Base-by-base conservation (phyloP, 2,113 vertebrate genomes). In the Oryzias celebensis region DNA sequence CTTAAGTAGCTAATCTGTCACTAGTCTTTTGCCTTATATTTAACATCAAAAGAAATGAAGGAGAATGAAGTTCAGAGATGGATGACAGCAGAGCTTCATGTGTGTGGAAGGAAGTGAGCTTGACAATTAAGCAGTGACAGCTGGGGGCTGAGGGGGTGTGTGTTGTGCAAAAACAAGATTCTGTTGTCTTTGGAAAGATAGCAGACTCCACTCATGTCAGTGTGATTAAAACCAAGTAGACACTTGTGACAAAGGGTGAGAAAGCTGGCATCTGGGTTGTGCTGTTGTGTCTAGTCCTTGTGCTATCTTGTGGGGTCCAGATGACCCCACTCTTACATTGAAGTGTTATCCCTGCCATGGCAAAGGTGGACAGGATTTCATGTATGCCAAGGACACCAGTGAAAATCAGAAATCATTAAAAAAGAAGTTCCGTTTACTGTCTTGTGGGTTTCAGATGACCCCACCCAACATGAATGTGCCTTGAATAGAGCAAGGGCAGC, bases 141-240 rank as follows among this genome's bases (percentile, higher is more conserved):
- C 18, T 52, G 23, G 28, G 36, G 43, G 46, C 55, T 43, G 28
- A 73, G 41, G 42, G 48, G 48, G 44, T 53, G 13, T 45, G 6
- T 31, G 23, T 26, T 7, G 18, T 5, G 15, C 13, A 58, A 16
- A 12, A 43, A 45, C 15, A 22, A 71, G 67, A 72, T 17, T 36
- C 55, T 75, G 61, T 65, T 68, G 47, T 69, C 16, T 50, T 57
- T 44, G 57, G 66, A 78, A 63, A 74, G 68, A 81, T 23, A 53
- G 60, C 65, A 69, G 68, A 81, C 65, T 45, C 48, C 13, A 24
- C 68, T 66, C 24, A 53, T 73, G 66, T 48, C 66, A 69, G 22
- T 41, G 53, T 42, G 63, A 65, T 68, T 62, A 41, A 68, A 68
- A 65, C 46, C 22, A 56, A 69, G 60, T 14, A 28, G 65, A 64